phyloP scores from a whole-genome alignment of 2,797 vertebrate genomes.

The Anguilla obscura region DNA sequence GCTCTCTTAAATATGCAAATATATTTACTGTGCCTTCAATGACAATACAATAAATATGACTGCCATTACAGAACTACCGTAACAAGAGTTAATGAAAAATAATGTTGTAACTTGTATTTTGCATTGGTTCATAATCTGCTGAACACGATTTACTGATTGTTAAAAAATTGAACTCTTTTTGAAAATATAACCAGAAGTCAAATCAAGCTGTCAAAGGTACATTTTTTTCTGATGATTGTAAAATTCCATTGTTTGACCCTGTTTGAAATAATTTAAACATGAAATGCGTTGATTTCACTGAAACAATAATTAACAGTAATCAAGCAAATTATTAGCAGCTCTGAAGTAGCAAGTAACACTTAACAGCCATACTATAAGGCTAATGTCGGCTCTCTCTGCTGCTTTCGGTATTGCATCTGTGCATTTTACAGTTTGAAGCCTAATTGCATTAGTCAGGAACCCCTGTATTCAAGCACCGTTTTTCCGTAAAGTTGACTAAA shows the following conservation, averaged over 20 bases:
- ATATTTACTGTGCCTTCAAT: background rate
- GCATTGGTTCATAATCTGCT: background rate
- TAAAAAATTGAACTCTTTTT: background rate
- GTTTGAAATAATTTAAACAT: background rate
- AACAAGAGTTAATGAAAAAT: background rate
- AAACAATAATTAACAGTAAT: background rate
- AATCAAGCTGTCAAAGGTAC: background rate
- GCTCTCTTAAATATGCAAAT: background rate
- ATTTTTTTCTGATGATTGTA: background rate
- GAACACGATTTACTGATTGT: background rate
- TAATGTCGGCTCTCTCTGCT: background rate
- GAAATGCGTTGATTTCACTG: background rate
- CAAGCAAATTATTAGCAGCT: background rate
- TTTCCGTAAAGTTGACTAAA: background rate
- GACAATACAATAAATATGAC: background rate
- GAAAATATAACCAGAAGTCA: background rate
- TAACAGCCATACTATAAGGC: background rate
- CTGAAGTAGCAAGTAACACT: background rate
- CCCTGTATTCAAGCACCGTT: background rate
- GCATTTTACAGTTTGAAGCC: background rate
- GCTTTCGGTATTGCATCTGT: background rate
- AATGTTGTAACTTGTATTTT: background rate
- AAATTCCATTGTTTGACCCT: background rate
- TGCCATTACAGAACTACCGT: background rate
- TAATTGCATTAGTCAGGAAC: slow-evolving; percentile 3